Base-by-base conservation (phyloP, 2,113 vertebrate genomes). In the Tauraco erythrolophus region DNA sequence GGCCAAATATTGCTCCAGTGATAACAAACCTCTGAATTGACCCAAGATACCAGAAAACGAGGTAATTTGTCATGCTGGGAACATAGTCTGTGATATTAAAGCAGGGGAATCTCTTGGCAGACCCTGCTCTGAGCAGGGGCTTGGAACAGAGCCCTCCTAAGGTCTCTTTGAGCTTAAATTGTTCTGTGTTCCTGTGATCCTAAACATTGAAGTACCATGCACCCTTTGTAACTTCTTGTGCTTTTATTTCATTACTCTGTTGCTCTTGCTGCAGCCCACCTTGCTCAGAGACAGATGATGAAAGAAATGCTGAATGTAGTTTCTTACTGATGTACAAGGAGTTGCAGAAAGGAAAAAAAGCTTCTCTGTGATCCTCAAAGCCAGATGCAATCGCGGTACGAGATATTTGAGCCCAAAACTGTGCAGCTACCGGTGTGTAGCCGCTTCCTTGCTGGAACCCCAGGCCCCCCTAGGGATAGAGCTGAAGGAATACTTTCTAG, bases 401-500 rank as follows among this genome's bases (percentile, higher is more conserved):
- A 58, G 79, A 93, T 89, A 96, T 80, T 84, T 87, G 88, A 97
- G 45, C 66, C 69, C 56, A 4, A 91, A 72, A 46, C 68, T 91
- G 58, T 84, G 80, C 72, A 89, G 84, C 62, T 96, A 95, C 77
- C 2, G 23, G 25, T 88, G 46, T 74, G 84, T 92, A 95, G 96
- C 92, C 17, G 41, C 88, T 98, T 98, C 88, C 93, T 81, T 75
- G 24, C n/a, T 81, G 82, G 92, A 95, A 85, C 62, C 75, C 91
- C 66, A 96, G 64, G 35, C 91, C 79, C 96, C 74, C 83, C 75
- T 72, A 91, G 91, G 92, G 94, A 94, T 97, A 84, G 92, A 90
- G 88, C 87, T 98, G 91, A 93, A 97, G 89, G 90, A 97, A 91
- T 96, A 93, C 57, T 95, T 96, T 97, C 76, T 94, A 97, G 75